Evolutionary conservation across 1,140 invertebrate genomes (phyloP).

Genomic region (Lerema accius): DNA sequence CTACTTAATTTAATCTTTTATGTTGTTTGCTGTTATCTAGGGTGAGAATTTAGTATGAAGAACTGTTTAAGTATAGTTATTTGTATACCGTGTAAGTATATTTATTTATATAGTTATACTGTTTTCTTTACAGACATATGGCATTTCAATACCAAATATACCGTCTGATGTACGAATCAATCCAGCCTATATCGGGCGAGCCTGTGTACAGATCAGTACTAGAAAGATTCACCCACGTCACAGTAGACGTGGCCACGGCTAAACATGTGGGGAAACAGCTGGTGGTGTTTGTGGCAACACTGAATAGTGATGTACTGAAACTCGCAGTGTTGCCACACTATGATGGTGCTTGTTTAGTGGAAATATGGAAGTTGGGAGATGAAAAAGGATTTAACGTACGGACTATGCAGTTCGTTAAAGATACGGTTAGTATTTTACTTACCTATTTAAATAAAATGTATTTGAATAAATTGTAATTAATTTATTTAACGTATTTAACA

Average conservation of each 20-base stretch:
- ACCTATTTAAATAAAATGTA: too few relatives aligned
- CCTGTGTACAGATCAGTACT: slow-evolving; percentile 89
- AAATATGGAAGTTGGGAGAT: slow-evolving; percentile 90
- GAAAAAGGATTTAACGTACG: slow-evolving; percentile 83
- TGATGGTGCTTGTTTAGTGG: slow-evolving; percentile 91
- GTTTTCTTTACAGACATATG: slow-evolving; percentile 59
- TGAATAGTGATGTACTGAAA: slow-evolving; percentile 90
- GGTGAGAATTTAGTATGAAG: too few relatives aligned
- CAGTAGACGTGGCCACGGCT: slow-evolving; percentile 88
- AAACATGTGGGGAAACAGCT: slow-evolving; percentile 86
- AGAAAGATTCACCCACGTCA: slow-evolving; percentile 91
- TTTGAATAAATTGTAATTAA: too few relatives aligned
- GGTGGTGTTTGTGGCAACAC: slow-evolving; percentile 91
- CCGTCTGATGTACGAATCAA: slow-evolving; percentile 94
- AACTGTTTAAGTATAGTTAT: too few relatives aligned
- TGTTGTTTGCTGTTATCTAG: too few relatives aligned
- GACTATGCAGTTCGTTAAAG: slow-evolving; percentile 90
- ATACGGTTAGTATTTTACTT: slow-evolving; percentile 85
- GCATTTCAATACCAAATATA: slow-evolving; percentile 89
- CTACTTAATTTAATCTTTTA: too few relatives aligned
- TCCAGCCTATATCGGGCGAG: slow-evolving; percentile 87
- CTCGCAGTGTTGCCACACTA: slow-evolving; percentile 88
- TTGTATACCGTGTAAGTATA: too few relatives aligned
- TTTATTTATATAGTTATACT: slow-evolving; percentile 5
- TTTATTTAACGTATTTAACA: too few relatives aligned